These are phyloP conservation scores for Smutsia temminckii DNA, from an alignment of 2,797 vertebrate genomes.

Conservation along the genomic window DNA sequence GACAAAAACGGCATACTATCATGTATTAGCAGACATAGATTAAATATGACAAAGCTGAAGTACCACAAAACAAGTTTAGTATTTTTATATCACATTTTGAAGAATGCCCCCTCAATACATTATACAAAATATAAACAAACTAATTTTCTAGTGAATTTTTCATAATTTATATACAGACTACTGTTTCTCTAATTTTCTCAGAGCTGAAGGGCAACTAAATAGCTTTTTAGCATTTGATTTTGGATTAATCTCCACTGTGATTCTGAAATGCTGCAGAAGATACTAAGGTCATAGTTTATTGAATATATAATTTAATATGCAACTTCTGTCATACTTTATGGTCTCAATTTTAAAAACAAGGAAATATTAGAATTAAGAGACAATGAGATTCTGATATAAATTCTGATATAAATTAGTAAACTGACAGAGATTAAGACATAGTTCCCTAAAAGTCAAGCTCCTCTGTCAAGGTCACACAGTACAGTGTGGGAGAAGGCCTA, in stretches of 20 bases:
- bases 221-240: neutral
- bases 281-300: neutral
- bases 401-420: neutral
- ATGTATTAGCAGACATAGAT: neutral
- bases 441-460: neutral
- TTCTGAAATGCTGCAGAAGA: neutral
- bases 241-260: neutral
- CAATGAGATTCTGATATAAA: neutral
- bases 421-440: neutral
- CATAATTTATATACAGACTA: neutral
- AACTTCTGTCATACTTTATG: neutral
- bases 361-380: neutral
- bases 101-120: neutral
- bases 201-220: neutral
- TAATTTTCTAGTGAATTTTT: neutral
- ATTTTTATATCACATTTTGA: neutral
- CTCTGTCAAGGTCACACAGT: neutral
- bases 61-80: neutral
- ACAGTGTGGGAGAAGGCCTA: neutral
- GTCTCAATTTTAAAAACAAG: neutral
- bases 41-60: constrained; percentile 28
- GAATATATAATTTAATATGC: neutral
- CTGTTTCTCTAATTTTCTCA: neutral
- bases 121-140: constrained; percentile 21
- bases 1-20: neutral